Evolutionary conservation across 2,113 vertebrate species (phyloP), one percentile per base, ranked within the genome.

Genomic region (Epinephelus cyanopodus): DNA sequence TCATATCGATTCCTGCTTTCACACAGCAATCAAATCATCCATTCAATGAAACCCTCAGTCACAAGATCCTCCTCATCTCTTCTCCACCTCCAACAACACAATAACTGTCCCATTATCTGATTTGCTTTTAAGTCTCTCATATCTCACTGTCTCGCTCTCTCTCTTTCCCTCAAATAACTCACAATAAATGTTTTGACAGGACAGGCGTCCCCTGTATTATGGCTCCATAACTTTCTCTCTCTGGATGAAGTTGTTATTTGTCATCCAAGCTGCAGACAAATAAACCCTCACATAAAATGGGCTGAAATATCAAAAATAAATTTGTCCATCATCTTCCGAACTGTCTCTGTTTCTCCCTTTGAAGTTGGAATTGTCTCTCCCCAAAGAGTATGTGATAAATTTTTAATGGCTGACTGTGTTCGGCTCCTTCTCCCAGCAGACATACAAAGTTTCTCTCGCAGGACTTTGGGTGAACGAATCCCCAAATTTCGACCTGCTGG

Each of bases 331-430:
- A 71, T 87, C 64, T 45, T 65, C 56, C 45, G 80, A 74, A 82
- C 74, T 48, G 63, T 73, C 56, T 80, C 13, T 71, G 42, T 53
- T 64, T 83, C 58, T 77, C 70, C 78, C 42, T 82, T 53, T 88
- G 82, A 89, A 79, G 77, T 72, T 48, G 12, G 48, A 63, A 25
- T 74, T 65, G 54, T 73, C 23, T 75, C 66, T 70, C 84, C 68
- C 76, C 25, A 17, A 79, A 84, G 23, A 84, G 67, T 19, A 45
- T 45, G 47, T 85, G 15, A 90, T 87, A 23, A 79, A 90, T 93
- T 82, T 94, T 92, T 94, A 88, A 91, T 87, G 78, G 62, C 9
- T 5, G 42, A 39, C 77, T 79, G 62, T 70, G 29, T 89, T 77
- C 68, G n/a, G 64, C 79, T 83, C 65, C 52, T 50, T 67, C 56